Conservation (phyloP, 2,113 vertebrate species). For the Grantiella picta region DNA sequence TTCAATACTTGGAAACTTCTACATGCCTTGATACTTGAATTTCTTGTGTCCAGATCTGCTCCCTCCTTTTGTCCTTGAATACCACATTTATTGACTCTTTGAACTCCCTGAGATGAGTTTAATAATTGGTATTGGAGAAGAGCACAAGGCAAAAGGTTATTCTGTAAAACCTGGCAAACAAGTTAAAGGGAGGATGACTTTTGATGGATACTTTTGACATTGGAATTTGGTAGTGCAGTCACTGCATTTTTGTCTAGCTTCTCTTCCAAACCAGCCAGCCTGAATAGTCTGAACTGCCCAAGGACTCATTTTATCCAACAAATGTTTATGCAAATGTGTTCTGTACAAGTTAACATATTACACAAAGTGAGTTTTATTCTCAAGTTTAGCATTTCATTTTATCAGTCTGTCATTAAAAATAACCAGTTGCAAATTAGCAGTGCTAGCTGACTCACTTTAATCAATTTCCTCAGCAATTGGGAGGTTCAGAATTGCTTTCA, state of each 20-base stretch:
- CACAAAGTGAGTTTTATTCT: constrained; percentile 45
- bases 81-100: background rate
- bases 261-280: constrained; percentile 10
- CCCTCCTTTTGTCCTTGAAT: background rate
- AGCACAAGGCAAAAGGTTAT: background rate
- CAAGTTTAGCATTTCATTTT: constrained; percentile 49
- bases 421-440: constrained; percentile 57
- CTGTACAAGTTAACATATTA: constrained; percentile 39
- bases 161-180: background rate
- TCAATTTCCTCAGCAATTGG: constrained; percentile 48
- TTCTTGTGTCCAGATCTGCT: background rate
- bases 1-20: background rate
- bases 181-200: background rate
- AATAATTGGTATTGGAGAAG: background rate
- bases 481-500: constrained; percentile 60
- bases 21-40: background rate
- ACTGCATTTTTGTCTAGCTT: background rate
- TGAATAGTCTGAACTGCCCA: background rate
- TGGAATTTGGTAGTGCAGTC: background rate
- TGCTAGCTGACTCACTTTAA: constrained; percentile 37
- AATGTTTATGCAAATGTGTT: constrained; percentile 64
- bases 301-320: constrained; percentile 27
- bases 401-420: constrained; percentile 57
- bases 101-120: background rate
- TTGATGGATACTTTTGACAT: background rate